Conservation (phyloP, 2,113 vertebrate species). For the Hoplias malabaricus region DNA sequence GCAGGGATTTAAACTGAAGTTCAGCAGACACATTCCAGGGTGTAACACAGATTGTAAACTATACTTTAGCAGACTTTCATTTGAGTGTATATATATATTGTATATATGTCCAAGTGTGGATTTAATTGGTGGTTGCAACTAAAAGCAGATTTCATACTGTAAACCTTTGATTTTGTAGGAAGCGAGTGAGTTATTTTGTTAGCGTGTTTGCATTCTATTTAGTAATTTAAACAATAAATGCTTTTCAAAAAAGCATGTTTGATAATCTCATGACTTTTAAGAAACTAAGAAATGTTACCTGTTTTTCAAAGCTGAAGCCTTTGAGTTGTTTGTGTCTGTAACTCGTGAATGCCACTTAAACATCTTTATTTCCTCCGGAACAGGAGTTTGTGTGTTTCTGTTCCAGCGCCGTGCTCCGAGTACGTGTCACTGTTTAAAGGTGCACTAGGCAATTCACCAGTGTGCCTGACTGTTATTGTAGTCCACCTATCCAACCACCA, state of each 20-base stretch:
- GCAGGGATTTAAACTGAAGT: conserved; percentile 47
- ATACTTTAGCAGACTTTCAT: conserved; percentile 62
- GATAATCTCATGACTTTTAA: conserved; percentile 22
- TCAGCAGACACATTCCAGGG: conserved; percentile 74
- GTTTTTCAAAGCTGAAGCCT: background rate
- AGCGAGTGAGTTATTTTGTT: conserved; percentile 87
- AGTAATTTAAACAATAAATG: conserved; percentile 70
- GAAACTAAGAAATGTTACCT: conserved; percentile 14
- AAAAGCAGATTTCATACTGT: conserved; percentile 88
- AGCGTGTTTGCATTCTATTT: conserved; percentile 70
- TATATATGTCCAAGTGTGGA: conserved; percentile 69
- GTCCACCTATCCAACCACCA: no score
- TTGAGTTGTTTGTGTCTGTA: background rate
- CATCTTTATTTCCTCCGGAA: conserved; percentile 21
- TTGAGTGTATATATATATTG: conserved; percentile 71
- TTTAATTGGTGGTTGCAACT: conserved; percentile 60
- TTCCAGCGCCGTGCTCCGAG: no score
- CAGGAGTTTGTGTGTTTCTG: conserved; percentile 35
- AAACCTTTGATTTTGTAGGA: conserved; percentile 87
- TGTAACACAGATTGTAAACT: conserved; percentile 60
- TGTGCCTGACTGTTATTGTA: no score
- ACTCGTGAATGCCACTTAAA: conserved; percentile 17
- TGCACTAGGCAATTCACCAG: no score
- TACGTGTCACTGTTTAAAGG: no score
- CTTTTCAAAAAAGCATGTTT: conserved; percentile 62